Conservation (phyloP, 1,140 invertebrate genomes). For the Drosophila truncata region DNA sequence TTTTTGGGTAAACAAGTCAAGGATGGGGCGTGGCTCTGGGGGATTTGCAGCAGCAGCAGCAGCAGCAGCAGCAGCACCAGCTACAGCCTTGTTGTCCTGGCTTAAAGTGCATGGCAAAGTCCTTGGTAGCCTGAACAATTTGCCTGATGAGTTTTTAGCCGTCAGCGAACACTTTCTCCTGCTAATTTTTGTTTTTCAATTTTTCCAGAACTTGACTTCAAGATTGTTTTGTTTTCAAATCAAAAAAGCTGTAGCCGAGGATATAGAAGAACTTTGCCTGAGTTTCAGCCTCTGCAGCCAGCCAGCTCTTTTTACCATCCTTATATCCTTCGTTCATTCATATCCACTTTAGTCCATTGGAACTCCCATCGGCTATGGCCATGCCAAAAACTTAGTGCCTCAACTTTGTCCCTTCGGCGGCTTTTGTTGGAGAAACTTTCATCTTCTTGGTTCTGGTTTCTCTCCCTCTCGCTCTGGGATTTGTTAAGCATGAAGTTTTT, state of each 20-base stretch:
- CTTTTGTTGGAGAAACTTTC: slow-evolving; percentile 36
- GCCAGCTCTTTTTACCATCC: not conserved
- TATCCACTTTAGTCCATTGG: not conserved
- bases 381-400: slow-evolving; percentile 8
- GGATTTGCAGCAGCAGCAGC: slow-evolving; percentile 1
- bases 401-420: slow-evolving; percentile 38
- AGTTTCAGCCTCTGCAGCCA: not conserved
- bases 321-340: not conserved
- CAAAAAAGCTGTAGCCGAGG: not conserved
- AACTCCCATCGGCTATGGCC: slow-evolving; percentile 3
- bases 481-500: slow-evolving; percentile 48
- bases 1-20: not conserved
- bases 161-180: slow-evolving; percentile 9
- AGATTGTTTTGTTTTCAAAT: slow-evolving; percentile 1
- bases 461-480: slow-evolving; percentile 10
- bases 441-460: not conserved
- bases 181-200: slow-evolving; percentile 1
- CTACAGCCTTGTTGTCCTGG: slow-evolving; percentile 3
- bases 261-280: too few relatives aligned
- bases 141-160: slow-evolving; percentile 69
- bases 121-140: slow-evolving; percentile 50
- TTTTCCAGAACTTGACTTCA: not conserved
- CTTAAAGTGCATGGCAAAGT: not conserved
- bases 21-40: not conserved
- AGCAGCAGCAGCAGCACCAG: not conserved